Percentiles rank a stretch among this genome's conserved stretches.
Conservation (phyloP, 2,797 vertebrate genomes). For the Cyclopterus lumpus region DNA sequence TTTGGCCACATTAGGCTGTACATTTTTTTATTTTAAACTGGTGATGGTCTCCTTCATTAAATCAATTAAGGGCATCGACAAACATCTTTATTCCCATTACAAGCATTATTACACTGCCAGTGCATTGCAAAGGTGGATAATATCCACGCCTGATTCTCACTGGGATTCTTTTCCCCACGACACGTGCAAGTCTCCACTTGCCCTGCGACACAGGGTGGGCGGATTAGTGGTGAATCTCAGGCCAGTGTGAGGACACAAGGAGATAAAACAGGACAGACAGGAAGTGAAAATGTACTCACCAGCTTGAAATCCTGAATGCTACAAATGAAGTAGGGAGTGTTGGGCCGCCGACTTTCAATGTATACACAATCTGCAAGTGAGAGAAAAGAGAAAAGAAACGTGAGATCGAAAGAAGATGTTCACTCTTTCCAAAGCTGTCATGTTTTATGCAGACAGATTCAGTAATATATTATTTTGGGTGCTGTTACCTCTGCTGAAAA, state of each 20-base stretch:
- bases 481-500: slow-evolving; percentile 77
- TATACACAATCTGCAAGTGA: slow-evolving; percentile 96
- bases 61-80: slow-evolving; percentile 71
- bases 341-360: slow-evolving; percentile 97
- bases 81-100: slow-evolving; percentile 73
- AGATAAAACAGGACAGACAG: slow-evolving; percentile 23
- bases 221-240: slow-evolving; percentile 18
- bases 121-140: slow-evolving; percentile 48
- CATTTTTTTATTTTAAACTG: slow-evolving; percentile 54
- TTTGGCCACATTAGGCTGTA: slow-evolving; percentile 62
- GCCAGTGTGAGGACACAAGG: slow-evolving; percentile 26
- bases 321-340: slow-evolving; percentile 99
- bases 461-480: slow-evolving; percentile 67
- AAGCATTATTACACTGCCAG: slow-evolving; percentile 59
- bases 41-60: slow-evolving; percentile 64
- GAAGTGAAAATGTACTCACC: slow-evolving; percentile 87
- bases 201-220: slow-evolving; percentile 1
- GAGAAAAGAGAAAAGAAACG: slow-evolving; percentile 23
- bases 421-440: slow-evolving; percentile 61
- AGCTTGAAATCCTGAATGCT: slow-evolving; percentile 99
- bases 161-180: slow-evolving; percentile 12
- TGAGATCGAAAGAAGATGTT: slow-evolving; percentile 58
- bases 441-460: slow-evolving; percentile 62
- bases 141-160: slow-evolving; percentile 41
- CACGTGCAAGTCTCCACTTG: slow-evolving; percentile 16